Evolutionary conservation across 2,797 vertebrate genomes (phyloP).

Genomic region (Gymnoscopelus microlampas): DNA sequence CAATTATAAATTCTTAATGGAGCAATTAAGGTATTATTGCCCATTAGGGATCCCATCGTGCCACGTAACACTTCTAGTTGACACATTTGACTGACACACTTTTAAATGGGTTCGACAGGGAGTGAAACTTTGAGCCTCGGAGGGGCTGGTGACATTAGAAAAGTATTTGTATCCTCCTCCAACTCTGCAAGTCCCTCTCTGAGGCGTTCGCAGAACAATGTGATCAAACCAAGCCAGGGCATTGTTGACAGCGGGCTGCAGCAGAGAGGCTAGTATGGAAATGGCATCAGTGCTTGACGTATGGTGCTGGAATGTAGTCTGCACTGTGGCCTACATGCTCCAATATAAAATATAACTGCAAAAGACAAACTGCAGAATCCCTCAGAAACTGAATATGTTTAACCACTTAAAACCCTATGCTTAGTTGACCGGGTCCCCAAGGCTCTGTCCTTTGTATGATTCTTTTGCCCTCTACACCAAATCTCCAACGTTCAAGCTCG

Average conservation of each 20-base stretch:
- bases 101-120: constrained; percentile 65
- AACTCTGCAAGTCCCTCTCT: constrained; percentile 13
- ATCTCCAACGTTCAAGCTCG: too few species aligned
- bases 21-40: constrained; percentile 62
- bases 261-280: constrained; percentile 6
- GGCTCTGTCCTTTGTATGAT: too few species aligned
- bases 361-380: too few species aligned
- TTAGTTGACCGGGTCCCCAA: too few species aligned
- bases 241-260: constrained; percentile 2
- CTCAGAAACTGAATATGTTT: too few species aligned
- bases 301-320: too few species aligned
- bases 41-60: constrained; percentile 58
- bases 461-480: too few species aligned
- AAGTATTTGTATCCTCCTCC: constrained; percentile 34
- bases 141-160: constrained; percentile 49
- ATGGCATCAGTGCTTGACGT: constrained; percentile 1
- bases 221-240: constrained; percentile 20
- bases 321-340: too few species aligned
- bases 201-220: not conserved
- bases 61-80: constrained; percentile 67
- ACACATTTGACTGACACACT: constrained; percentile 76
- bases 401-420: too few species aligned
- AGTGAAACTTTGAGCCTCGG: constrained; percentile 36
- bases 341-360: too few species aligned
- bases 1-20: constrained; percentile 54